These are phyloP conservation scores for Climacteris rufus DNA, from an alignment of 2,113 vertebrate genomes.

Conservation along the genomic window DNA sequence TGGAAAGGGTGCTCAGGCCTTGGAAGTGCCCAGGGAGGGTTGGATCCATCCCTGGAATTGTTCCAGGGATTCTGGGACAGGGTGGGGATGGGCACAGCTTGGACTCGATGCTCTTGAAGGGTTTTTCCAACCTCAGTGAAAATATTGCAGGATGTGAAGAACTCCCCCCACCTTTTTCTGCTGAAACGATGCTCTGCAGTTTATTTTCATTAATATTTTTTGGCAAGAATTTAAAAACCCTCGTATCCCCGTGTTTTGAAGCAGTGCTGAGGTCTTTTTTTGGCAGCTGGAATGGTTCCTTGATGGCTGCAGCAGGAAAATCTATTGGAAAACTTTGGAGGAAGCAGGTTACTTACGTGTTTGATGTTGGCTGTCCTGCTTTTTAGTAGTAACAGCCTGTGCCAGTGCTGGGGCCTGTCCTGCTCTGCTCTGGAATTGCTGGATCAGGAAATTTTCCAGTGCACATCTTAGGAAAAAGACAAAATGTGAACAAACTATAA, in stretches of 20 bases:
- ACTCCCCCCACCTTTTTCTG: fast-evolving
- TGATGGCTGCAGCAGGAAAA: neutral
- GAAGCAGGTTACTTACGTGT: neutral
- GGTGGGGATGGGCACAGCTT: fast-evolving
- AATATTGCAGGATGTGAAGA: neutral
- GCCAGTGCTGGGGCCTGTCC: neutral
- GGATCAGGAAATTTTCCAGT: neutral
- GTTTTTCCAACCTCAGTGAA: neutral
- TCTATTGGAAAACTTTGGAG: neutral
- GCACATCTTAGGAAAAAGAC: neutral
- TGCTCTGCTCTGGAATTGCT: neutral
- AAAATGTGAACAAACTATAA: neutral
- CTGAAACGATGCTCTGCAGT: neutral
- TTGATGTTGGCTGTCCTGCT: neutral
- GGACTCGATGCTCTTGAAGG: fast-evolving
- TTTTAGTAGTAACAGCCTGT: neutral
- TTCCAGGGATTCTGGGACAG: fast-evolving
- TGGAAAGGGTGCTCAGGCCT: fast-evolving
- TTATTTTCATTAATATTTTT: neutral
- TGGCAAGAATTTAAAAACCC: too few species aligned
- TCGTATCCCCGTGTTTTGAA: neutral
- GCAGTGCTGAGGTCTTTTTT: neutral
- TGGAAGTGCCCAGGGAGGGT: neutral
- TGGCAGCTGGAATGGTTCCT: neutral
- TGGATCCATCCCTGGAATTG: neutral